Evolutionary conservation across 1,140 invertebrate genomes (phyloP).

Genomic region (Notospermus geniculatus): DNA sequence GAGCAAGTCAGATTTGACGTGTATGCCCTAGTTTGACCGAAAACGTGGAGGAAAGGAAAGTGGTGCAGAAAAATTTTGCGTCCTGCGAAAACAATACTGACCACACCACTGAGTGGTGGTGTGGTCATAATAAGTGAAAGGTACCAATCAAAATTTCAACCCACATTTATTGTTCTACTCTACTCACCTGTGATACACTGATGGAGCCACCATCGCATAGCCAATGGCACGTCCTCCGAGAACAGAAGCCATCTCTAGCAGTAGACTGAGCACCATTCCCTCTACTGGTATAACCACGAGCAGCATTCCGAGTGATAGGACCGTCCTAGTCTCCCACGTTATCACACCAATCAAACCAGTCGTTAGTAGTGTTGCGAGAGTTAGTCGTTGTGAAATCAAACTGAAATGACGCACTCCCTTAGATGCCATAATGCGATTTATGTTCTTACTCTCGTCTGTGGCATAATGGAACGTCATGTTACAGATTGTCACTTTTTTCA

Average conservation of each 20-base stretch:
- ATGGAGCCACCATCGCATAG: slow-evolving; percentile 50
- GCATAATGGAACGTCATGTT: slow-evolving; percentile 36
- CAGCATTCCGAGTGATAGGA: slow-evolving; percentile 40
- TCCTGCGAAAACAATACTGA: too few species aligned
- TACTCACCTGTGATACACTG: slow-evolving; percentile 39
- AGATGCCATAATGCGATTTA: slow-evolving; percentile 47
- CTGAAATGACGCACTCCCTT: slow-evolving; percentile 52
- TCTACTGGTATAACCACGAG: slow-evolving; percentile 46
- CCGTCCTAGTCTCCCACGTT: slow-evolving; percentile 47
- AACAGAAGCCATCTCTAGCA: slow-evolving; percentile 44
- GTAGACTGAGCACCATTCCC: slow-evolving; percentile 41
- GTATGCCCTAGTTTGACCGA: too few species aligned
- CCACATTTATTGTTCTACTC: background rate
- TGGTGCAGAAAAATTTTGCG: too few species aligned
- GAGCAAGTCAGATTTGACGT: too few species aligned
- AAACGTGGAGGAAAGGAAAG: too few species aligned
- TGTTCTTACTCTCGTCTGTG: slow-evolving; percentile 34
- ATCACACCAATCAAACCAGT: slow-evolving; percentile 38
- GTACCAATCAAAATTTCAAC: background rate
- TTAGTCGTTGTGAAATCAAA: slow-evolving; percentile 45
- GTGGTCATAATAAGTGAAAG: too few species aligned
- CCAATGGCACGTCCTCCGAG: slow-evolving; percentile 51
- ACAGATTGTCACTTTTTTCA: slow-evolving; percentile 49
- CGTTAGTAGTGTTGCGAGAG: slow-evolving; percentile 38
- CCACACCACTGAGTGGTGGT: too few species aligned